A percentile compares a stretch with the other conserved stretches of the same genome.
Evolutionary conservation across 1,140 invertebrate genomes (phyloP).

Genomic region (Ceratina japonica): DNA sequence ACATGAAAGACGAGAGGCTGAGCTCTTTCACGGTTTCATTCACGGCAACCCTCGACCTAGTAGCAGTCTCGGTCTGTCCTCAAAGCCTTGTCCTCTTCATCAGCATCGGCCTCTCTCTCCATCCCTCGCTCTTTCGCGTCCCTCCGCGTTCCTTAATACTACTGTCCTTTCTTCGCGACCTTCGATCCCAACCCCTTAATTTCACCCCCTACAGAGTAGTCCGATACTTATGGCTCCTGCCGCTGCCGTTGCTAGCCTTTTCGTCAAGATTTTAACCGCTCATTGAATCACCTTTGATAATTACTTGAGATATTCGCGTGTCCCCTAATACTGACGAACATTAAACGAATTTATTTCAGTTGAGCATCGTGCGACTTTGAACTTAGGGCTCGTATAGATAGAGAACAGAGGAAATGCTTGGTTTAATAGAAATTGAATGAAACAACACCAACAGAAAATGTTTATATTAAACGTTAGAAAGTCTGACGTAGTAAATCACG

Average conservation of each 20-base stretch:
- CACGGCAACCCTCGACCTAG: conserved; percentile 40
- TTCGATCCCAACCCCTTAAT: conserved; percentile 54
- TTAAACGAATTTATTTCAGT: conserved; percentile 10
- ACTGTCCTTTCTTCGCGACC: conserved; percentile 44
- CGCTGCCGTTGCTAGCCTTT: conserved; percentile 24
- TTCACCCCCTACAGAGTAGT: conserved; percentile 26
- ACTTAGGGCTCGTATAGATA: too few relatives aligned
- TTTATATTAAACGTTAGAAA: not conserved
- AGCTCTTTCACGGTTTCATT: conserved; percentile 43
- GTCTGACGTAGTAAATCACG: not conserved
- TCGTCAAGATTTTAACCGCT: conserved; percentile 46
- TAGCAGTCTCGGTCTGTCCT: conserved; percentile 24
- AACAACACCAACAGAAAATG: not conserved
- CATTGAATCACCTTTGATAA: conserved; percentile 52
- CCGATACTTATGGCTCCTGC: conserved; percentile 29
- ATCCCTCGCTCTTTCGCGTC: not conserved
- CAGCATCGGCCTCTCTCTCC: conserved; percentile 16
- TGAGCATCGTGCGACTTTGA: not conserved
- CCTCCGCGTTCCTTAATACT: conserved; percentile 16
- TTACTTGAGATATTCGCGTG: conserved; percentile 41
- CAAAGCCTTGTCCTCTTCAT: conserved; percentile 51
- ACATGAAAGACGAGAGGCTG: conserved; percentile 29
- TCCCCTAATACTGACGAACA: conserved; percentile 8
- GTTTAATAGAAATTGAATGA: not conserved
- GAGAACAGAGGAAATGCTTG: too few relatives aligned